Conservation (phyloP, 2,888 invertebrate genomes). For the Melinaea marsaeus region DNA sequence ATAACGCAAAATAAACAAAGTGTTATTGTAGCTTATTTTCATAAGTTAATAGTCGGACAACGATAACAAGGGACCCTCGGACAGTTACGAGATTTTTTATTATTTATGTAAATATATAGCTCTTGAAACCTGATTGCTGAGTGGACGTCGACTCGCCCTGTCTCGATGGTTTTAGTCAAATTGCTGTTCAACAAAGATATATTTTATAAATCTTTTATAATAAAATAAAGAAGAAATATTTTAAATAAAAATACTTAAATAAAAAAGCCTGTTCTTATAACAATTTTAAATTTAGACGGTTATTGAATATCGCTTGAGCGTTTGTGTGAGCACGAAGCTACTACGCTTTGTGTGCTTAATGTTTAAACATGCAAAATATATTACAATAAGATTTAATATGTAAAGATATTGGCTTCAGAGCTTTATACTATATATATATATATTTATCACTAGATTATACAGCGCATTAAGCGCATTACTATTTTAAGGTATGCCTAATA, state of each 20-base stretch:
- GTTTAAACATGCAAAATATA: conserved; percentile 1
- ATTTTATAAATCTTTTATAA: not conserved
- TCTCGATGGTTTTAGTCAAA: conserved; percentile 5
- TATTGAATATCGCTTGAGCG: conserved; percentile 3
- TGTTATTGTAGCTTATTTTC: conserved; percentile 77
- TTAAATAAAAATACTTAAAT: not conserved
- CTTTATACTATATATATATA: too few species aligned
- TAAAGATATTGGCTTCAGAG: too few species aligned
- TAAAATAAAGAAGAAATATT: not conserved
- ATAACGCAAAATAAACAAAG: conserved; percentile 74
- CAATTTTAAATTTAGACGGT: not conserved
- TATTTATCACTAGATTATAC: too few species aligned
- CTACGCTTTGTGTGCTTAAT: not conserved
- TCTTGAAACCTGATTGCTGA: conserved; percentile 38
- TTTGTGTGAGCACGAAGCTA: conserved; percentile 6
- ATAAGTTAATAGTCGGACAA: conserved; percentile 69
- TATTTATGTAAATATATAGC: conserved; percentile 50
- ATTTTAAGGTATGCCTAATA: too few species aligned
- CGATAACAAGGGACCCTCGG: conserved; percentile 40
- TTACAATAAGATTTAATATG: too few species aligned
- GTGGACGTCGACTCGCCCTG: conserved; percentile 22
- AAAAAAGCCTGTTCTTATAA: not conserved
- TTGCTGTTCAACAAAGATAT: conserved; percentile 8
- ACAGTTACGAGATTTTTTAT: conserved; percentile 40
- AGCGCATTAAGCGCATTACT: too few species aligned